A percentile compares a stretch with the other conserved stretches of the same genome.
Evolutionary conservation across 2,113 vertebrate species (phyloP).

Genomic region (Apteryx owenii): DNA sequence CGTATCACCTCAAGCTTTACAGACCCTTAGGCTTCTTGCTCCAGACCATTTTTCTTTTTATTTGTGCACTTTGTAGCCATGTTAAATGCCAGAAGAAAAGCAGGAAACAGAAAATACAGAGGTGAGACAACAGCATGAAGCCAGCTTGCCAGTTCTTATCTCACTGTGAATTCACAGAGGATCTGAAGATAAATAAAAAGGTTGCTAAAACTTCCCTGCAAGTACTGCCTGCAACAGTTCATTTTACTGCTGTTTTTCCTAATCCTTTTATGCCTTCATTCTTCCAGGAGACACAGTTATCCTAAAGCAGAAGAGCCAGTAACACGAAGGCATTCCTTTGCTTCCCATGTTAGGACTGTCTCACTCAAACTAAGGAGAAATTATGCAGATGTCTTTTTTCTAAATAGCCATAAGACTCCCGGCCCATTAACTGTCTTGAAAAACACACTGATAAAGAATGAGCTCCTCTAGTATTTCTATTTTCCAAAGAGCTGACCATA

Average conservation of each 20-base stretch:
- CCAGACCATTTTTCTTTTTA: not conserved
- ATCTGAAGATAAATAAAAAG: not conserved
- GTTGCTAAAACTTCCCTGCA: not conserved
- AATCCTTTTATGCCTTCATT: not conserved
- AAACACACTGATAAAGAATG: not conserved
- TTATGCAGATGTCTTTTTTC: not conserved
- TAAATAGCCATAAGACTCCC: not conserved
- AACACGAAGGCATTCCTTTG: not conserved
- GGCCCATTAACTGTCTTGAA: not conserved
- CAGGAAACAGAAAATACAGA: not conserved
- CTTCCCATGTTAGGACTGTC: not conserved
- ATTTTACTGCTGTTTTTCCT: not conserved
- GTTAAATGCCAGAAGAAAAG: constrained; percentile 7
- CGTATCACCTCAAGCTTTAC: not conserved
- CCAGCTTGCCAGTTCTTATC: not conserved
- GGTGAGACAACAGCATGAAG: constrained; percentile 1
- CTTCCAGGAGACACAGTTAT: not conserved
- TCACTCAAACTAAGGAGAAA: not conserved
- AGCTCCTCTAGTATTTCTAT: not conserved
- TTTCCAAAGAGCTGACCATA: not conserved
- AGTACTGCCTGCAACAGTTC: not conserved
- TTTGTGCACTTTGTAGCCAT: not conserved
- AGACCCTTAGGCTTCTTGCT: not conserved
- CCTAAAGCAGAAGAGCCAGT: not conserved
- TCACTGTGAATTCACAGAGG: not conserved